These are phyloP conservation scores for Vimba vimba DNA, from an alignment of 2,113 vertebrate species.

Conservation along the genomic window DNA sequence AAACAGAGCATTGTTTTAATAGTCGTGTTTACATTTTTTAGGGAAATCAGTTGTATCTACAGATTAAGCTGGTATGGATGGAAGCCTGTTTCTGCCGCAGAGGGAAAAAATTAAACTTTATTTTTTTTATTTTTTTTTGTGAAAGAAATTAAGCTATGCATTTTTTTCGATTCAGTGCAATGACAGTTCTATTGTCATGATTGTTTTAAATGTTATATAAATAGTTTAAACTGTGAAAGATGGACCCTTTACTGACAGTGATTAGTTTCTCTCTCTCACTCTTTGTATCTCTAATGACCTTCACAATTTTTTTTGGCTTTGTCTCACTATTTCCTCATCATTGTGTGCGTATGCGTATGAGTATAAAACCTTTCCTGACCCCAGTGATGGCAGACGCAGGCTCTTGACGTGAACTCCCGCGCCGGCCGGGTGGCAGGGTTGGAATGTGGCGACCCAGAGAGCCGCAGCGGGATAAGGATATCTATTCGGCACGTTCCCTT, in stretches of 20 bases:
- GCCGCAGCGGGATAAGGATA: neutral
- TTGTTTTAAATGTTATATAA: neutral
- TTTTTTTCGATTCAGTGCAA: neutral
- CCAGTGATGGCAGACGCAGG: neutral
- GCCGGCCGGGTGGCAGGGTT: neutral
- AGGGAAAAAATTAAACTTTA: neutral
- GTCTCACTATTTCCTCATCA: neutral
- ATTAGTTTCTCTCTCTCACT: conserved; percentile 12
- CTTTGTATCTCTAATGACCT: neutral
- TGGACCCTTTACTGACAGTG: neutral
- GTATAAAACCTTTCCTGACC: conserved; percentile 28
- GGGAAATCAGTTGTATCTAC: neutral
- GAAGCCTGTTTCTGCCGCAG: neutral
- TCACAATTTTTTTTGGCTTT: conserved; percentile 1
- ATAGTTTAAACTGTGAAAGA: neutral
- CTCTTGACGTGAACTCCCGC: conserved; percentile 16
- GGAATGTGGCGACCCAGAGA: conserved; percentile 35
- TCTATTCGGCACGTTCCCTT: neutral
- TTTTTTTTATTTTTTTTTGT: neutral
- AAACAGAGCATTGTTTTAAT: neutral
- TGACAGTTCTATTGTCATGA: neutral
- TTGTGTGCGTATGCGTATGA: conserved; percentile 9
- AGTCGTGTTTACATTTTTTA: neutral
- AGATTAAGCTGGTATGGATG: neutral
- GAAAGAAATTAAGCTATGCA: neutral